phyloP scores from a whole-genome alignment of 2,797 vertebrate species.

The Rousettus madagascariensis region DNA sequence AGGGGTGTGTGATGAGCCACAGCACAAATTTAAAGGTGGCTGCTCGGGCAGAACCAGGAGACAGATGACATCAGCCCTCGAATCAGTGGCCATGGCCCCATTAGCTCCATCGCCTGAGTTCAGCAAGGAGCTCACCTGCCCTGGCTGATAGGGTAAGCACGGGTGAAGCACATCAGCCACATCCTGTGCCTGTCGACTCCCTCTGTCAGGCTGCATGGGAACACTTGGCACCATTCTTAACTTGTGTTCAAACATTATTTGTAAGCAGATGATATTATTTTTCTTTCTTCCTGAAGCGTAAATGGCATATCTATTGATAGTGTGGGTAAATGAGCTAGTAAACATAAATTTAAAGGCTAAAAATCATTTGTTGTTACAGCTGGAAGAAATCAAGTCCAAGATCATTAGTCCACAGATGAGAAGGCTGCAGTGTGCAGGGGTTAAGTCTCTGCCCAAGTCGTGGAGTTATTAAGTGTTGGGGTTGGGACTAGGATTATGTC shows the following conservation, averaged over 20 bases:
- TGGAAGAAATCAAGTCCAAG: constrained; percentile 52
- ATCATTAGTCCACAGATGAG: constrained; percentile 24
- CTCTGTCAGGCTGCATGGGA: not conserved
- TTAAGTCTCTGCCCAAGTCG: constrained; percentile 39
- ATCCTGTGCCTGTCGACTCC: not conserved
- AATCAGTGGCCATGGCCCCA: not conserved
- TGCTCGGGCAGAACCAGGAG: not conserved
- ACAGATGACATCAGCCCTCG: not conserved
- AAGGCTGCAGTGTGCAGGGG: not conserved
- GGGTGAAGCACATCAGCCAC: not conserved
- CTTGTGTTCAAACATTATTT: not conserved
- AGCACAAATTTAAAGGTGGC: not conserved
- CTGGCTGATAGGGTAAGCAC: not conserved
- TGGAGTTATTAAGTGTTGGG: constrained; percentile 42
- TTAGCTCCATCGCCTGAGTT: not conserved
- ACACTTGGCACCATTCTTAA: not conserved
- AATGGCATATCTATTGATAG: not conserved
- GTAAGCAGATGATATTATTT: not conserved
- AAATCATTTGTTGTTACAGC: constrained; percentile 59
- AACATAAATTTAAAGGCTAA: constrained; percentile 47
- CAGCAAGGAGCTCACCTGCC: not conserved
- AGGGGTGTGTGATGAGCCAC: not conserved
- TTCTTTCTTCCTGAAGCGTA: constrained; percentile 21
- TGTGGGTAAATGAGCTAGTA: constrained; percentile 9
- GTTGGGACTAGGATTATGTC: not conserved